phyloP scores from a whole-genome alignment of 2,113 vertebrate genomes.

The Stegastes partitus region DNA sequence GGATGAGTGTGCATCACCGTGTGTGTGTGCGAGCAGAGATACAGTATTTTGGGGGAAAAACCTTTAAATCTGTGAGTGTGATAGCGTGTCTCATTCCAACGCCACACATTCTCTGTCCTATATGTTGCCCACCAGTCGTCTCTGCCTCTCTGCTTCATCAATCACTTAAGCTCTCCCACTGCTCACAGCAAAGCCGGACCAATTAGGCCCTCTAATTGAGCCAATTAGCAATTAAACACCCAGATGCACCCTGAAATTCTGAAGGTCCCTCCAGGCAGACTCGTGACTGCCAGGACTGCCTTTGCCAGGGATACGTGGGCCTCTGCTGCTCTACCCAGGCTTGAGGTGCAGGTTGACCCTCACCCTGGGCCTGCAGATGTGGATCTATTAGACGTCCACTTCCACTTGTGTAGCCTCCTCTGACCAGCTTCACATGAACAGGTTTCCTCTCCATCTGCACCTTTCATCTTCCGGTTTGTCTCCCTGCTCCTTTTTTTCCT shows the following conservation, averaged over 20 bases:
- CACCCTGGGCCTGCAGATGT: not conserved
- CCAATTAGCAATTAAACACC: constrained; percentile 78
- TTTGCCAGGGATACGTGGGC: constrained; percentile 18
- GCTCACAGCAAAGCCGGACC: constrained; percentile 62
- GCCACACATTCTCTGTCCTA: not conserved
- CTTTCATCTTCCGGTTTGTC: constrained; percentile 33
- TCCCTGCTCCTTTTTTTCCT: constrained; percentile 21
- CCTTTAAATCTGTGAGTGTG: constrained; percentile 25
- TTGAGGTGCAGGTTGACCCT: constrained; percentile 14
- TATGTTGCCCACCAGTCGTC: not conserved
- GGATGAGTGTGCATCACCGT: constrained; percentile 25
- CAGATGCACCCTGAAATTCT: constrained; percentile 67
- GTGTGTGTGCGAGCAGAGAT: not conserved
- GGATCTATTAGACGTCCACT: constrained; percentile 34
- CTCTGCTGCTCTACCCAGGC: constrained; percentile 11
- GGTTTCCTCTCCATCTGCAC: constrained; percentile 41
- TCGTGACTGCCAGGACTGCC: constrained; percentile 29
- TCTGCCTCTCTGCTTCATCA: constrained; percentile 65
- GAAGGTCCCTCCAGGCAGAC: constrained; percentile 48
- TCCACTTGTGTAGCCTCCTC: constrained; percentile 17
- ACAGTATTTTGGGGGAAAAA: not conserved
- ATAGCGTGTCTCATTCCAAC: constrained; percentile 15
- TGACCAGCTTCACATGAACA: constrained; percentile 55
- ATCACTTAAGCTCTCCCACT: constrained; percentile 66
- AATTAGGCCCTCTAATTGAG: constrained; percentile 67